phyloP scores from a whole-genome alignment of 2,797 vertebrate species.

The Sebastes matsubarae region DNA sequence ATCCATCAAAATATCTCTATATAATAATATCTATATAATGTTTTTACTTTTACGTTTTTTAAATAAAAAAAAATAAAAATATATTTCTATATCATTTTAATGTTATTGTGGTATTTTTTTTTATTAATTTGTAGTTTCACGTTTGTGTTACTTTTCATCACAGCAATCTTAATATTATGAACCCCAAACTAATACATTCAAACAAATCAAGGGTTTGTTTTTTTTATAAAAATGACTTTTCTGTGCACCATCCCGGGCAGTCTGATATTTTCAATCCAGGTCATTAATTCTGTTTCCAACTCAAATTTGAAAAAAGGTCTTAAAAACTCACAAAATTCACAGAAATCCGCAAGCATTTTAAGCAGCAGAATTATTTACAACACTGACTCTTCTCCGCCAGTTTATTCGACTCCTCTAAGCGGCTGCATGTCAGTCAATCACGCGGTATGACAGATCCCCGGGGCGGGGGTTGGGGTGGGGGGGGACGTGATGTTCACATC shows the following conservation, averaged over 20 bases:
- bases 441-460: constrained; percentile 33
- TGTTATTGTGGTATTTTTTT: background rate
- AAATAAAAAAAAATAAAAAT: background rate
- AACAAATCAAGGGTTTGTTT: background rate
- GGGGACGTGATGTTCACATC: constrained; percentile 32
- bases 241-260: background rate
- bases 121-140: too few relatives aligned
- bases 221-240: background rate
- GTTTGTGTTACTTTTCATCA: background rate
- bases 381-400: background rate
- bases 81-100: too few relatives aligned
- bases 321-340: background rate
- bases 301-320: constrained; percentile 12
- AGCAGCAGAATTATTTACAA: constrained; percentile 47
- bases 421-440: constrained; percentile 51
- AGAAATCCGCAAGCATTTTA: constrained; percentile 6
- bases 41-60: background rate
- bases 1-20: background rate
- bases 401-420: constrained; percentile 37
- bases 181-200: background rate
- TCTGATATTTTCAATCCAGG: background rate
- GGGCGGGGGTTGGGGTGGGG: background rate
- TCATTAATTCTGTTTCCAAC: background rate
- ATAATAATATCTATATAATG: background rate
- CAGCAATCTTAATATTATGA: background rate